These are phyloP conservation scores for Geophilus truncorum DNA, from an alignment of 2,888 invertebrate species.

Conservation along the genomic window DNA sequence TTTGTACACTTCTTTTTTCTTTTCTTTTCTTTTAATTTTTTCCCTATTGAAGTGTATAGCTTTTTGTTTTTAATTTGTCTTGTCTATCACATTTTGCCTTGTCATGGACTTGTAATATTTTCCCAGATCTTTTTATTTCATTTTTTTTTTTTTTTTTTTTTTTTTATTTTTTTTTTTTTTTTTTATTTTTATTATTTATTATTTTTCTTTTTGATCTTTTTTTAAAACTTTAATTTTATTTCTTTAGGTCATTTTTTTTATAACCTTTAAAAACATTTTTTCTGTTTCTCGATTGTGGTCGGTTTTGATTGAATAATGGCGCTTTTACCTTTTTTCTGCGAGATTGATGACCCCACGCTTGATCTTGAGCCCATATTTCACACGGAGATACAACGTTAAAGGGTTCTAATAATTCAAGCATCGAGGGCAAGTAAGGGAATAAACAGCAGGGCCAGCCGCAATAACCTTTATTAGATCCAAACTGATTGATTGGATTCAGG, in stretches of 20 bases:
- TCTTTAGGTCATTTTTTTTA: not conserved
- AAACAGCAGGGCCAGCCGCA: not conserved
- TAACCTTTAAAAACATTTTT: not conserved
- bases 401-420: slow-evolving; percentile 8
- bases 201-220: too few relatives aligned
- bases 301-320: slow-evolving; percentile 15
- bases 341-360: not conserved
- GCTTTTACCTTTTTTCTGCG: not conserved
- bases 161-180: too few relatives aligned
- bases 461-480: not conserved
- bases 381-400: not conserved
- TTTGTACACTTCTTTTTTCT: not conserved
- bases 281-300: not conserved
- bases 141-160: too few relatives aligned
- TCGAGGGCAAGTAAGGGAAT: not conserved
- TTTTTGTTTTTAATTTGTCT: slow-evolving; percentile 12
- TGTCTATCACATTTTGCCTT: not conserved
- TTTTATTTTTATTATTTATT: too few relatives aligned
- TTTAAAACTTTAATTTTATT: not conserved
- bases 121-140: not conserved
- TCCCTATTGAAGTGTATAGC: not conserved
- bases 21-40: not conserved
- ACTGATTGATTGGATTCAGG: not conserved
- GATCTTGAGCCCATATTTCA: slow-evolving; percentile 20
- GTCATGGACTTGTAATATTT: not conserved